Percentiles rank a stretch among this genome's conserved stretches.
phyloP scores from a whole-genome alignment of 2,113 vertebrate species.

The Neomonachus schauinslandi region DNA sequence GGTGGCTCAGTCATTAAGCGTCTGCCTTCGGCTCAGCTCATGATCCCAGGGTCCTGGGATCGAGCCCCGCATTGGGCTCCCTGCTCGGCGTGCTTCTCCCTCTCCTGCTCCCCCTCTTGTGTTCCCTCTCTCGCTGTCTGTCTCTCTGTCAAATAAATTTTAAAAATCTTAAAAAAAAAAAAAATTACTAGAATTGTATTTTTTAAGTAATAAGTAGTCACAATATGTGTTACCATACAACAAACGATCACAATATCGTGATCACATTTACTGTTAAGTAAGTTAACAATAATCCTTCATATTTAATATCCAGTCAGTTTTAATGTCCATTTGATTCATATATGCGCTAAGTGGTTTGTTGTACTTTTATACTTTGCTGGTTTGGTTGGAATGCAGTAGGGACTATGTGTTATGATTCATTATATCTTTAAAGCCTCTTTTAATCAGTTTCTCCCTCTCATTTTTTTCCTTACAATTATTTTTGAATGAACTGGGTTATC shows the following conservation, averaged over 20 bases:
- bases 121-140: no score
- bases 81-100: no score
- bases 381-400: background rate
- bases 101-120: no score
- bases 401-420: background rate
- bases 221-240: background rate
- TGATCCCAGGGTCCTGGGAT: no score
- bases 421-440: constrained; percentile 14
- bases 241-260: background rate
- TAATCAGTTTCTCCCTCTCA: background rate
- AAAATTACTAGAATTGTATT: constrained; percentile 5
- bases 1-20: no score
- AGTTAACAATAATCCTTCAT: background rate
- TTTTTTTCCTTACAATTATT: constrained; percentile 2
- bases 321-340: background rate
- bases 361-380: background rate
- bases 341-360: background rate
- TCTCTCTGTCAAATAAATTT: no score
- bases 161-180: no score
- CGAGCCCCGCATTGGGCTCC: no score
- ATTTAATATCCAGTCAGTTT: background rate
- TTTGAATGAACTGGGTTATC: background rate
- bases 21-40: no score
- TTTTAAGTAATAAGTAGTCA: background rate
- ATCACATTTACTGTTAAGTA: constrained; percentile 6